Evolutionary conservation across 2,113 vertebrate species (phyloP), one percentile per base, ranked within the genome.

Genomic region (Mandrillus leucophaeus): DNA sequence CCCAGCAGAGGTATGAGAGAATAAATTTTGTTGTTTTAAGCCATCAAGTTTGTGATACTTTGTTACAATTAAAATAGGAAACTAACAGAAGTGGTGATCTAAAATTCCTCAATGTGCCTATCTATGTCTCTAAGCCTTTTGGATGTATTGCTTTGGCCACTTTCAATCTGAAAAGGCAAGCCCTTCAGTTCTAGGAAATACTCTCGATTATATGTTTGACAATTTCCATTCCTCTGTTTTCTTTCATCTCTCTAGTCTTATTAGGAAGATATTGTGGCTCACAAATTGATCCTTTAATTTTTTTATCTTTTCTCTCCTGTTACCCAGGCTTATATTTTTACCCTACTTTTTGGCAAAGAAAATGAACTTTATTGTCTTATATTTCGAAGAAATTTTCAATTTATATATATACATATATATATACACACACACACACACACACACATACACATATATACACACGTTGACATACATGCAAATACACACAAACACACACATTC

Each of bases 111-210:
- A 70, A 43, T 55, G 18, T 43, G 20, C 27, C 18, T 55, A 52
- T 27, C 6, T 32, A 25, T 55, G 40, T 27, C 6, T 32, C 25
- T 55, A 91, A 40, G 45, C 25, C 22, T 66, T 79, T 66, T 43
- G 9, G 1, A 52, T 52, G 55, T 22, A 43, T 52, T n/a, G 35
- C 64, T 22, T 72, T 85, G 22, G 30, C 1, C 30, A n/a, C 35
- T 66, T 90, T 91, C 45, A 66, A 35, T 81, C 27, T 90, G 64
- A 76, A 86, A 94, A 61, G 2, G 57, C 48, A 64, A 90, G 59
- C 35, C 16, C 18, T 52, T 79, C 18, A 45, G 20, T 61, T 96
- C 4, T 52, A 80, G 59, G 22, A 94, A 94, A 94, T 68, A 57
- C 7, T 88, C 32, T 23, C 27, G 27, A 86, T 80, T 87, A 81